Percentiles rank a stretch among this genome's conserved stretches.
These are phyloP conservation scores for Phylloscopus trochiloides DNA, from an alignment of 2,113 vertebrate genomes.

Conservation along the genomic window DNA sequence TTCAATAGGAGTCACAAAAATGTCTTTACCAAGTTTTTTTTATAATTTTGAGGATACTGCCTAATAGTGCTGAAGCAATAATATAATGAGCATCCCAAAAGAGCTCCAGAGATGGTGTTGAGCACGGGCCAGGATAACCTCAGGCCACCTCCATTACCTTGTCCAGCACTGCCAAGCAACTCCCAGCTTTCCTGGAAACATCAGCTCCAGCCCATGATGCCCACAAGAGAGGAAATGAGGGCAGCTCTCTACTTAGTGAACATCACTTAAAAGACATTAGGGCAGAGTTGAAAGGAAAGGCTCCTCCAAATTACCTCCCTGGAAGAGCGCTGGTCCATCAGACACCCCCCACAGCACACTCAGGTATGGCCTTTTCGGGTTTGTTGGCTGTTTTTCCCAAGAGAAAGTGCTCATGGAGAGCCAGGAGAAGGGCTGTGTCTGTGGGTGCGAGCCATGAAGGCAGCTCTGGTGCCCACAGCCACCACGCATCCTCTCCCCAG, in stretches of 20 bases:
- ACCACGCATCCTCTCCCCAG: not conserved
- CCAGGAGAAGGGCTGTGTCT: not conserved
- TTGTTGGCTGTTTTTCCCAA: not conserved
- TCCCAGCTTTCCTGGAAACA: not conserved
- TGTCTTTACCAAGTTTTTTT: not conserved
- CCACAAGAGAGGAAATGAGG: not conserved
- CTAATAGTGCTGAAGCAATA: not conserved
- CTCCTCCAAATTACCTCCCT: not conserved
- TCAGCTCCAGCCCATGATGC: not conserved
- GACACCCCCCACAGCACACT: not conserved
- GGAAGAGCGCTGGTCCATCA: rapidly evolving
- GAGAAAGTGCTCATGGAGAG: not conserved
- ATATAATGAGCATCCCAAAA: not conserved
- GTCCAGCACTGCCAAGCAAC: rapidly evolving
- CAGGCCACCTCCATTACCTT: not conserved
- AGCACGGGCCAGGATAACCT: not conserved
- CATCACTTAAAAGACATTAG: not conserved
- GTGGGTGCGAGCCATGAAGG: rapidly evolving
- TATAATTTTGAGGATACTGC: not conserved
- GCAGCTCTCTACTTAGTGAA: not conserved
- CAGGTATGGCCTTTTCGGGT: not conserved
- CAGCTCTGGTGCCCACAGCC: not conserved
- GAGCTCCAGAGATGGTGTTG: rapidly evolving
- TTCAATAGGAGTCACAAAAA: not conserved
- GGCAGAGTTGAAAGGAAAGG: not conserved